Evolutionary conservation across 2,113 vertebrate species (phyloP), one percentile per base, ranked within the genome.

Genomic region (Pedionomus torquatus): DNA sequence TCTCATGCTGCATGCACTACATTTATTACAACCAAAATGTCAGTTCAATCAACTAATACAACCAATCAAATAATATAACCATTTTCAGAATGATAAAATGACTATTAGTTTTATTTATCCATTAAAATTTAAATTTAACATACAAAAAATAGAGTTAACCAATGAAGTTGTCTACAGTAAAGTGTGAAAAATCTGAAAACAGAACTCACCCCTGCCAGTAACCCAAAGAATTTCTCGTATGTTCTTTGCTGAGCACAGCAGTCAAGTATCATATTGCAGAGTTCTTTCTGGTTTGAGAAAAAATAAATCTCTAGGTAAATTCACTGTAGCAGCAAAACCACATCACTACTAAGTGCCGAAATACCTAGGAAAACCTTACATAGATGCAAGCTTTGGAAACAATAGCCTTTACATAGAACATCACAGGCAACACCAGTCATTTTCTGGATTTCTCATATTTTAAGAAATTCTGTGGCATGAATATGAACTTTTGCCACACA

Each of bases 211-310:
- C 99, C 99, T 35, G 99, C 99, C 81, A 99, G 98, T 55, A 99
- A 98, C 20, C 99, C 99, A 43, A 99, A 99, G 98, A 99, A 99
- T 97, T 99, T 99, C 95, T 99, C 99, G 0, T 99, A 99, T 10
- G 99, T 99, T 85, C 99, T 99, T 98, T 99, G 99, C 90, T 99
- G 99, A 93, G 99, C 99, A 96, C 99, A 99, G 97, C 99, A 99
- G 97, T 99, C 99, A 91, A 99, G 98, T 97, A 99, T 99, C 99
- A 99, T 99, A 98, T 99, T 99, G 96, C 99, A 99, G 83, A 99
- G 98, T 97, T 99, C 99, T 97, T 99, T 99, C 99, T 99, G 97
- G 97, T 94, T 94, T 87, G 87, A 69, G 63, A 97, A 93, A 74
- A 91, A 76, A 49, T 49, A 46, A 7, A n/a, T 76, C 39, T 74